Evolutionary conservation across 2,888 invertebrate species (phyloP).

Genomic region (Spilosoma lubricipeda): DNA sequence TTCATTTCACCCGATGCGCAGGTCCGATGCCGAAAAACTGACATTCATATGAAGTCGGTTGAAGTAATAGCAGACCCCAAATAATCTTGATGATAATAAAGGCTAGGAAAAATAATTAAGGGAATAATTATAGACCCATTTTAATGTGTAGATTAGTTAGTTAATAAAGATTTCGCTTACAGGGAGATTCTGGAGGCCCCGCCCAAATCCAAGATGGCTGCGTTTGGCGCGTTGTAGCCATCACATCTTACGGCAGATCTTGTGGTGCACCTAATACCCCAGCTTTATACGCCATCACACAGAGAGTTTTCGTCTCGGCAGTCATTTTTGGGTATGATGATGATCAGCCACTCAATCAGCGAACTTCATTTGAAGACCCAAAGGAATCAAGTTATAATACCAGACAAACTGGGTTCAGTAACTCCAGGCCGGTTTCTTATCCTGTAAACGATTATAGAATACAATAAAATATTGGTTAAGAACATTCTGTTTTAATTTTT

Average conservation of each 20-base stretch:
- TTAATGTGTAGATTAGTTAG: too few species aligned
- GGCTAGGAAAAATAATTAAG: too few species aligned
- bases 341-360: neutral
- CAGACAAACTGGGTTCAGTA: neutral
- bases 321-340: conserved; percentile 47
- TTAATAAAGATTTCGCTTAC: conserved; percentile 17
- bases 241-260: conserved; percentile 76
- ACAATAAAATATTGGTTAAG: conserved; percentile 16
- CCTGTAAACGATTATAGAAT: conserved; percentile 14
- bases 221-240: conserved; percentile 74
- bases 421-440: conserved; percentile 1
- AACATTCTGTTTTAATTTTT: neutral
- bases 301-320: conserved; percentile 57
- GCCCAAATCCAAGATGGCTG: conserved; percentile 78
- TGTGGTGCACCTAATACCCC: conserved; percentile 78
- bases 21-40: too few species aligned
- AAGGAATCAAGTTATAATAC: neutral
- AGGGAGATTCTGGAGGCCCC: conserved; percentile 83
- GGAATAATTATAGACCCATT: too few species aligned
- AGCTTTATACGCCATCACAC: conserved; percentile 71
- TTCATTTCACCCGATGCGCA: too few species aligned
- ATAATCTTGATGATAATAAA: too few species aligned
- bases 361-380: neutral
- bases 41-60: too few species aligned
- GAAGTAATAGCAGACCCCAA: too few species aligned